Evolutionary conservation across 2,888 invertebrate species (phyloP), one percentile per base, ranked within the genome.

Genomic region (Spilarctia lutea): DNA sequence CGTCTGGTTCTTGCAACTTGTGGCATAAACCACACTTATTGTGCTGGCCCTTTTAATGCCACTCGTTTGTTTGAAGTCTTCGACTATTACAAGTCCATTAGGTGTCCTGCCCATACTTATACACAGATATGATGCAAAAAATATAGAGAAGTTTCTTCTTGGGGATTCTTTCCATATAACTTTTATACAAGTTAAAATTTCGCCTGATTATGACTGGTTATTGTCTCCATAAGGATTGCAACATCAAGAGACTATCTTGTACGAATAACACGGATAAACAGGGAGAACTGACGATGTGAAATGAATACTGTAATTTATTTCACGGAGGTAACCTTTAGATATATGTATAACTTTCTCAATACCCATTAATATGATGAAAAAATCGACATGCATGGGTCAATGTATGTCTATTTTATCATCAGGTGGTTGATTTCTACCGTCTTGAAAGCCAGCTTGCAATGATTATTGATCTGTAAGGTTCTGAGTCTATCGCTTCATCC

Each of bases 21-120:
- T 20, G 65, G 86, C 89, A 85, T 35, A 77, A 60, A 72, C 77
- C 79, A 86, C 42, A 85, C 86, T 88, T 91, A 92, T 92, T 91
- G 91, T 93, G 89, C 91, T 91, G 90, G 91, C 86, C 91, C 91
- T 95, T 95, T 94, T 94, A 94, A 95, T 94, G 95, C 95, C 95
- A 95, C 93, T 93, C 88, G 90, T 88, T 85, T 96, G 92, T 96
- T 95, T 95, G 94, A 91, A 91, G 92, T 92, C 90, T 89, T 88
- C 90, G 93, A 92, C 93, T 94, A 95, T 94, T 94, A 95, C 95
- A 94, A 92, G 93, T 94, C 95, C 95, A 96, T 96, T 96, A 95
- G 93, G 91, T 92, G 92, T 91, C 92, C 93, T 91, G 94, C 94
- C 90, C 94, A 94, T 94, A 65, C 63, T 45, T 33, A 45, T 24